Conservation (phyloP, 2,113 vertebrate genomes). For the Lontra canadensis region DNA sequence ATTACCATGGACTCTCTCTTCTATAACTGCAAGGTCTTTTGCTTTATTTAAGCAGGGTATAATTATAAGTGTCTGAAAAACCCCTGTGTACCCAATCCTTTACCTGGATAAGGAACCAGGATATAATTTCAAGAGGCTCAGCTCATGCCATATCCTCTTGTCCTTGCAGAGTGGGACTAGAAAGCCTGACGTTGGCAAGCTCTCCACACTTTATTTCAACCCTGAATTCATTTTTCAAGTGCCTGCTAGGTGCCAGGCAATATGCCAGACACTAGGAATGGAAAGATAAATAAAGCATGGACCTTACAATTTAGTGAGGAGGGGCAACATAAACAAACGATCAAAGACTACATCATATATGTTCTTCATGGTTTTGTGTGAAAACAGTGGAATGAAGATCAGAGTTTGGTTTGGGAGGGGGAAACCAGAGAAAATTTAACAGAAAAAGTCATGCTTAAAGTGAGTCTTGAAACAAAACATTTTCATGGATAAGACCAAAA, state of each 20-base stretch:
- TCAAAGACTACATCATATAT: not conserved
- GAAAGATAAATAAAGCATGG: not conserved
- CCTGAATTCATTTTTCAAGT: not conserved
- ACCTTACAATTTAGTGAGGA: not conserved
- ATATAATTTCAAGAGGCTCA: not conserved
- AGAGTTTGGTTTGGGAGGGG: not conserved
- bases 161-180: not conserved
- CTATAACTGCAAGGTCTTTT: not conserved
- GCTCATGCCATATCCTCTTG: not conserved
- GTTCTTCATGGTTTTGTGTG: not conserved
- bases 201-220: not conserved
- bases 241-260: not conserved
- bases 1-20: not conserved
- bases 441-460: not conserved
- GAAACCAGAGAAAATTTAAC: constrained; percentile 6
- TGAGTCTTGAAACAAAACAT: not conserved
- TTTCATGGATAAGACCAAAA: not conserved
- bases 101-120: not conserved
- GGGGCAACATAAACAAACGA: not conserved
- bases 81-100: not conserved
- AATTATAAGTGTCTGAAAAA: not conserved
- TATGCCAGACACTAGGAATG: not conserved
- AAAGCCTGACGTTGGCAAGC: not conserved
- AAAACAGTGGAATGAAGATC: not conserved
- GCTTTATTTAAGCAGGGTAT: not conserved